phyloP scores from a whole-genome alignment of 2,888 invertebrate genomes.

The Folsomia candida region DNA sequence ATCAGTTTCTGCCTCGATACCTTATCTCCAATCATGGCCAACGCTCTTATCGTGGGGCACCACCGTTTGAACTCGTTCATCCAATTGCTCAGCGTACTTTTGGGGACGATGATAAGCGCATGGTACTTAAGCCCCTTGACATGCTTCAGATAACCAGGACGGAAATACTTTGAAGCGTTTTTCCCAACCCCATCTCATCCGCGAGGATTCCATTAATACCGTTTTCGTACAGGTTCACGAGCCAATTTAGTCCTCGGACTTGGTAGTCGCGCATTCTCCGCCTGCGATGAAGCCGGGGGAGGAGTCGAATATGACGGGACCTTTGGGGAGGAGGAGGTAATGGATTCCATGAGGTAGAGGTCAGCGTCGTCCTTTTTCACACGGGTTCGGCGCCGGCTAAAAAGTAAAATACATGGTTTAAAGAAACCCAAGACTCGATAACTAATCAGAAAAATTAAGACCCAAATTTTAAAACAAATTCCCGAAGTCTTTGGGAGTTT shows the following conservation, averaged over 20 bases:
- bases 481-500: no score
- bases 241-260: conserved; percentile 61
- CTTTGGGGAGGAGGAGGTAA: not conserved
- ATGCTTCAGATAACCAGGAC: conserved; percentile 51
- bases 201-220: conserved; percentile 66
- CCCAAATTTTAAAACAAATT: no score
- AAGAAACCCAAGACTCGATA: no score
- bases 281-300: conserved; percentile 52
- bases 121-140: conserved; percentile 56
- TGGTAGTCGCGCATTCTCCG: conserved; percentile 61
- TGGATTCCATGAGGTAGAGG: not conserved
- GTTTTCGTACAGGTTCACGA: conserved; percentile 61
- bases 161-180: conserved; percentile 65
- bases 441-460: no score
- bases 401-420: not conserved
- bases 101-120: conserved; percentile 55
- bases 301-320: conserved; percentile 7
- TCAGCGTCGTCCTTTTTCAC: not conserved
- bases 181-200: conserved; percentile 72
- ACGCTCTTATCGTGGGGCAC: conserved; percentile 37
- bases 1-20: conserved; percentile 21
- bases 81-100: conserved; percentile 70
- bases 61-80: conserved; percentile 64
- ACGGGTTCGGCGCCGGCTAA: not conserved
- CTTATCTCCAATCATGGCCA: conserved; percentile 36